Evolutionary conservation across 2,888 invertebrate genomes (phyloP).

Genomic region (Spisula subtruncata): DNA sequence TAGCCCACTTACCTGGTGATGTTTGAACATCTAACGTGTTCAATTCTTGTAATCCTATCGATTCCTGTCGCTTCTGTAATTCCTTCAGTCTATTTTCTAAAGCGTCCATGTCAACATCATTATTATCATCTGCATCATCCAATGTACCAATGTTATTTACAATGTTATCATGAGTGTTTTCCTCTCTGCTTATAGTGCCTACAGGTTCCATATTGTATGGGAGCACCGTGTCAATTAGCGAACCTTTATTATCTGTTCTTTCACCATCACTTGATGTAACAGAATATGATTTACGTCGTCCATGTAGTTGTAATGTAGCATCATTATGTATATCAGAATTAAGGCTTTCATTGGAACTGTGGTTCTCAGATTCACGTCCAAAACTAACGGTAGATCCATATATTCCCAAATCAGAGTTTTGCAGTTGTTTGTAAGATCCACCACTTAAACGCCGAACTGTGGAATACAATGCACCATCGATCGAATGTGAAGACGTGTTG

Average conservation of each 20-base stretch:
- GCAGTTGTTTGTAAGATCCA: slow-evolving; percentile 41
- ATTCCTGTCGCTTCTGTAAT: slow-evolving; percentile 58
- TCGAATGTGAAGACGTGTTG: slow-evolving; percentile 14
- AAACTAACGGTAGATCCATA: slow-evolving; percentile 18
- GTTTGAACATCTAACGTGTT: slow-evolving; percentile 30
- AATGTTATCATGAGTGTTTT: background rate
- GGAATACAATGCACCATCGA: slow-evolving; percentile 62
- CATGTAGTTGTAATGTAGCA: background rate
- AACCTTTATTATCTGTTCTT: background rate
- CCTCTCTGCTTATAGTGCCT: background rate
- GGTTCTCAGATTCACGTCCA: background rate
- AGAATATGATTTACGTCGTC: background rate
- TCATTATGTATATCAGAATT: slow-evolving; percentile 10
- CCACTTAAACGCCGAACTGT: slow-evolving; percentile 53
- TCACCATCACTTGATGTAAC: background rate
- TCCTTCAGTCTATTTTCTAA: slow-evolving; percentile 57
- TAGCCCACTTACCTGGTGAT: background rate
- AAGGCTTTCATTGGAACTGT: slow-evolving; percentile 1
- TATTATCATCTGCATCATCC: background rate
- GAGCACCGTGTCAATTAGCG: background rate
- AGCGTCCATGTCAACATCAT: slow-evolving; percentile 28
- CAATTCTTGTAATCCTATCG: slow-evolving; percentile 61
- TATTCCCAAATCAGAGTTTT: slow-evolving; percentile 28
- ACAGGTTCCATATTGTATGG: background rate
- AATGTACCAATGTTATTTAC: background rate